These are phyloP conservation scores for Acanthosepion esculentum DNA, from an alignment of 2,888 invertebrate species.

Conservation along the genomic window DNA sequence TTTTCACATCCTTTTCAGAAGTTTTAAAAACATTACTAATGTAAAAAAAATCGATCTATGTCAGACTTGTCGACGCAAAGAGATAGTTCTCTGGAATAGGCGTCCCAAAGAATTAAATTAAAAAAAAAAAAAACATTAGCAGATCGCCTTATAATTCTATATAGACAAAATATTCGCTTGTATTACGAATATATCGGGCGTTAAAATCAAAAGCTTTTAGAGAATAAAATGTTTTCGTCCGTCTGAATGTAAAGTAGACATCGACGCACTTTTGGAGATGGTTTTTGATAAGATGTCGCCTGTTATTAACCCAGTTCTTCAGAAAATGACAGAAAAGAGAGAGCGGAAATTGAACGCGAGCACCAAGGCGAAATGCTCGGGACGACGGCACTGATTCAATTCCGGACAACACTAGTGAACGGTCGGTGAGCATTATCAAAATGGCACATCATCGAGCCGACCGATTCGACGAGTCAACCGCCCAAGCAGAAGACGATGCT, in stretches of 20 bases:
- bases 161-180: not conserved
- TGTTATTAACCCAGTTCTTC: not conserved
- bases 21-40: too few relatives aligned
- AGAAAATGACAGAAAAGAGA: not conserved
- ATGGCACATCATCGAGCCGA: conserved; percentile 33
- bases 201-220: conserved; percentile 4
- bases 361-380: not conserved
- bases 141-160: not conserved
- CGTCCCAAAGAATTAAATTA: too few relatives aligned
- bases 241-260: not conserved
- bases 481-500: not conserved
- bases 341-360: not conserved
- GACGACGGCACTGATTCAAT: not conserved
- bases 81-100: too few relatives aligned
- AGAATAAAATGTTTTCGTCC: not conserved
- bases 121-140: too few relatives aligned
- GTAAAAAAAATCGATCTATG: too few relatives aligned
- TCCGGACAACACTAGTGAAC: not conserved
- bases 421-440: not conserved
- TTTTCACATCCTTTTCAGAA: too few relatives aligned
- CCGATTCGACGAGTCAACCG: not conserved
- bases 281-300: not conserved
- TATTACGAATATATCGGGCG: not conserved
- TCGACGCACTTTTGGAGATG: not conserved
- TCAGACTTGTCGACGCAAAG: too few relatives aligned